A percentile compares a stretch with the other conserved stretches of the same genome.
Evolutionary conservation across 2,797 vertebrate species (phyloP).

Genomic region (Phoeniculus purpureus): DNA sequence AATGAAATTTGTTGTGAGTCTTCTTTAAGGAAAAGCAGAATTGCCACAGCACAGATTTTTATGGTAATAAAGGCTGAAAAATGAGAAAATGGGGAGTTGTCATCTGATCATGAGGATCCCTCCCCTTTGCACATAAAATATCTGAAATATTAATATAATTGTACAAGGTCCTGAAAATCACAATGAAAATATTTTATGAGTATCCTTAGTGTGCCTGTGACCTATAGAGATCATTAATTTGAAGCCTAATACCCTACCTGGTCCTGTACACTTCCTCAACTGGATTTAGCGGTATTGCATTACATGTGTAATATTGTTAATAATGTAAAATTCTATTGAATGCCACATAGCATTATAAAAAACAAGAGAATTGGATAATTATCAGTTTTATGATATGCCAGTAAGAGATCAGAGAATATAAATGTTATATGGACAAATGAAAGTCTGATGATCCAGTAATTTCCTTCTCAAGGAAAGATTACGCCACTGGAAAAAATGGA

Average conservation of each 20-base stretch:
- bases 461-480: slow-evolving; percentile 49
- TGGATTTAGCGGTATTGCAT: slow-evolving; percentile 47
- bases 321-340: slow-evolving; percentile 68
- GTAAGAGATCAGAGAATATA: slow-evolving; percentile 60
- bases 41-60: background rate
- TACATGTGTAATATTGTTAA: slow-evolving; percentile 62
- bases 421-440: slow-evolving; percentile 59
- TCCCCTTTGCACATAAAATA: slow-evolving; percentile 58
- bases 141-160: slow-evolving; percentile 67
- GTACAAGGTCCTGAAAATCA: slow-evolving; percentile 65
- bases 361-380: slow-evolving; percentile 51
- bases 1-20: background rate
- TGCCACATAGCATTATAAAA: slow-evolving; percentile 54
- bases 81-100: slow-evolving; percentile 28
- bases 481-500: background rate
- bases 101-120: slow-evolving; percentile 14
- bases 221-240: slow-evolving; percentile 73
- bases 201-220: slow-evolving; percentile 67
- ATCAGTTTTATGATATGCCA: slow-evolving; percentile 44
- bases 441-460: slow-evolving; percentile 52
- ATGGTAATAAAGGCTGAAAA: background rate
- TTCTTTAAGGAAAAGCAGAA: slow-evolving; percentile 2
- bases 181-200: slow-evolving; percentile 73
- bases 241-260: slow-evolving; percentile 66
- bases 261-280: slow-evolving; percentile 36